Base-by-base conservation (phyloP, 2,113 vertebrate species). In the Alces alces region DNA sequence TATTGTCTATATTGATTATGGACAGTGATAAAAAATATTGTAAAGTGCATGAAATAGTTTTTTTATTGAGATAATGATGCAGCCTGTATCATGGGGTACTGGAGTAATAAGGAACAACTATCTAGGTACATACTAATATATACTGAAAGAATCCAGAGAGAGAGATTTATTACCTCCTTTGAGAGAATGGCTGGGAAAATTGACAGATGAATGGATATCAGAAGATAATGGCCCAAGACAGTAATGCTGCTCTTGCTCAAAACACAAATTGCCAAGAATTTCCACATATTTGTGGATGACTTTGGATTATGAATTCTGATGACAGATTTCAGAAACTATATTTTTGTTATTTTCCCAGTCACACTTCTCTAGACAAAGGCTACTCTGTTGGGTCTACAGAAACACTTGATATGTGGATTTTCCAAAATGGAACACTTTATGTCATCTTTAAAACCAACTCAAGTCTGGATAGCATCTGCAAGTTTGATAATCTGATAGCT, bases 1-100 rank as follows among this genome's bases (percentile, higher is more conserved):
- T 85, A 0, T 73, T 54, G 13, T 87, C 64, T 83, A 9, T 45
- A 36, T 12, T 43, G 45, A 57, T 61, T 96, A 89, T 91, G 52
- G n/a, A 70, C 55, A 95, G 12, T 80, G 86, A 89, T 93, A 54
- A 83, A 70, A 91, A 70, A 66, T 93, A 91, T 2, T 95, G 15
- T 60, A 82, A 89, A 89, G 85, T n/a, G 17, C 45, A 73, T 73
- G 92, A 91, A 93, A 95, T 83, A 30, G 47, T 73, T 92, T 98
- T 30, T n/a, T 84, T 84, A 57, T 61, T 84, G 93, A 91, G 86
- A 78, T 92, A 89, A 93, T 86, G 82, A 86, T 66, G 30, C 16
- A 50, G 1, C 36, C 23, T 89, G 30, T 86, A 58, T 76, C 58
- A 10, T 15, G 66, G 45, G 17, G 83, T 36, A 30, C 50, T 64